Percentiles rank a stretch among this genome's conserved stretches.
Evolutionary conservation across 2,113 vertebrate genomes (phyloP).

Genomic region (Ptilonorhynchus violaceus): DNA sequence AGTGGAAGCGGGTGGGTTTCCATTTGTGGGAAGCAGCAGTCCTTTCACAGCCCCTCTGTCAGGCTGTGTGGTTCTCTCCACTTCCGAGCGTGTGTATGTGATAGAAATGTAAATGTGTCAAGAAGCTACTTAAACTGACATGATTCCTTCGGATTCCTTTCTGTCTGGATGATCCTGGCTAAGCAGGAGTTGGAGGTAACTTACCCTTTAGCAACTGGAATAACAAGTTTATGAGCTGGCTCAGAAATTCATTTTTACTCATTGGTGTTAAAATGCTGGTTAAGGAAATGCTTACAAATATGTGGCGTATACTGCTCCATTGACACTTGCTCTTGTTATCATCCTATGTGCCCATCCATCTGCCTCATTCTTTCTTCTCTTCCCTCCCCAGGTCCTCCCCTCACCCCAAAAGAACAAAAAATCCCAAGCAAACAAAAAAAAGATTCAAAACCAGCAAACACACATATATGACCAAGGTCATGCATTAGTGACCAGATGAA

Average conservation of each 20-base stretch:
- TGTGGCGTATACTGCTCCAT: slow-evolving; percentile 15
- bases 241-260: neutral
- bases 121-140: neutral
- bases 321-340: slow-evolving; percentile 17
- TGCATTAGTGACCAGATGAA: slow-evolving; percentile 24
- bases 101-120: neutral
- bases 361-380: neutral
- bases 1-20: neutral
- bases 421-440: neutral
- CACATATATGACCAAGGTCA: neutral
- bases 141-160: neutral
- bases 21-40: neutral
- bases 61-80: neutral
- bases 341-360: neutral
- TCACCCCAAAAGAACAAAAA: neutral
- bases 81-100: neutral
- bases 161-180: neutral
- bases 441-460: fast-evolving
- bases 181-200: neutral
- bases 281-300: neutral
- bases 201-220: neutral
- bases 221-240: neutral
- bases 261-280: slow-evolving; percentile 33
- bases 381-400: fast-evolving
- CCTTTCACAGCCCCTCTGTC: neutral